Percentiles rank a stretch among this genome's conserved stretches.
These are phyloP conservation scores for Colostygia pectinataria DNA, from an alignment of 2,888 invertebrate genomes.

Conservation along the genomic window DNA sequence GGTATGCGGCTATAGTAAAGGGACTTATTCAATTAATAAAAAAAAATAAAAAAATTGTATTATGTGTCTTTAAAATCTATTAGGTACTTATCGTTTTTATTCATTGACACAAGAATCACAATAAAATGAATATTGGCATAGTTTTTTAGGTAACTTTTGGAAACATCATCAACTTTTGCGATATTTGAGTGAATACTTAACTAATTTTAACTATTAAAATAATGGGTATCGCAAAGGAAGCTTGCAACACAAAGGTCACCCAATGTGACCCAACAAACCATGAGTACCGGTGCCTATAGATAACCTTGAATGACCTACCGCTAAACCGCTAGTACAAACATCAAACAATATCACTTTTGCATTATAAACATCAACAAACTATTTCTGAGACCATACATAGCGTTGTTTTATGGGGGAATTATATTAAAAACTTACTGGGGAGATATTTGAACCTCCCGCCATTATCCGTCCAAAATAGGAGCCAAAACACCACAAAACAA, in stretches of 20 bases:
- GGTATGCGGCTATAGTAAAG: too few relatives aligned
- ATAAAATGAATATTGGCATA: too few relatives aligned
- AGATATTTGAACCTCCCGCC: conserved; percentile 60
- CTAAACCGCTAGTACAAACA: conserved; percentile 27
- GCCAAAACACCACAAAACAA: conserved; percentile 41
- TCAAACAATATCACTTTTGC: conserved; percentile 13
- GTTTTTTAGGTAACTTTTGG: too few relatives aligned
- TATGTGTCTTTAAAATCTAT: too few relatives aligned
- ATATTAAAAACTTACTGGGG: conserved; percentile 46
- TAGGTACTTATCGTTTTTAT: too few relatives aligned
- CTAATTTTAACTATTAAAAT: background rate
- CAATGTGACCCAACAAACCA: conserved; percentile 68
- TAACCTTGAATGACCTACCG: conserved; percentile 81
- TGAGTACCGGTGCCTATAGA: conserved; percentile 62
- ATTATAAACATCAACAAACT: conserved; percentile 15
- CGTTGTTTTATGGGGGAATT: background rate
- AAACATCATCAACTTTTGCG: too few relatives aligned
- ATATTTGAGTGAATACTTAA: too few relatives aligned
- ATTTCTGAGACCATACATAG: background rate
- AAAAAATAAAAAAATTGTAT: too few relatives aligned
- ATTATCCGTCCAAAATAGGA: conserved; percentile 37
- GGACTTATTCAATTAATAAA: too few relatives aligned
- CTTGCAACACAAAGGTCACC: conserved; percentile 72
- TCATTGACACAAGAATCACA: too few relatives aligned
- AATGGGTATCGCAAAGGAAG: too few relatives aligned